Evolutionary conservation across 1,140 invertebrate species (phyloP), one percentile per base, ranked within the genome.

Genomic region (Cyphomyrmex costatus): DNA sequence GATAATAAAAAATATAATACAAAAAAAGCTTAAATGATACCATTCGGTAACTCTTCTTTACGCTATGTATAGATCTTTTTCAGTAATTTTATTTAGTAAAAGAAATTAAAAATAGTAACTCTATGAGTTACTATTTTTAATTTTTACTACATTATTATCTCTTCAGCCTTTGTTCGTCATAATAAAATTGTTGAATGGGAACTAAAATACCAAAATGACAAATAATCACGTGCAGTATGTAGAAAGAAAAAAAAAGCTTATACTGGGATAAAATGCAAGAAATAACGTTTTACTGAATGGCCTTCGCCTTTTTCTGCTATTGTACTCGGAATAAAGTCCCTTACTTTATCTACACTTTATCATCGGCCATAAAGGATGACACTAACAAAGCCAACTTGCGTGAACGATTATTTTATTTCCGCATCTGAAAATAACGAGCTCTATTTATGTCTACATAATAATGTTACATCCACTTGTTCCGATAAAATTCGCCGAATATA

Each of bases 301-400:
- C 78, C 78, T 80, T 80, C 63, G 49, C 49, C 21, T 80, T 70
- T 80, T 49, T 80, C 58, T 56, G 63, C 33, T 70, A 70, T 36
- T 80, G 21, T 70, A 70, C 12, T n/a, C 21, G 49, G 30, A 36
- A 19, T 70, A 42, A n/a, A 70, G 49, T 56, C 46, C 49, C 30
- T 56, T 49, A 78, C 16, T 56, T 80, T 80, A 53, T 6, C 53
- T 33, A 42, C 16, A 51, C 10, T 58, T 80, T 80, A 66, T 80
- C 27, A 33, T 70, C 49, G 21, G 30, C 33, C n/a, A 80, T 70
- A 70, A 70, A 80, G 49, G 21, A 70, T 70, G 56, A 27, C 36
- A 61, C 27, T 60, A 27, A n/a, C n/a, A n/a, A n/a, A 51, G 63
- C 27, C 60, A 63, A 56, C 46, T 65, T 30, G 77, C 14, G 14